Evolutionary conservation across 2,888 invertebrate genomes (phyloP).

Genomic region (Listrodromus nycthemerus): DNA sequence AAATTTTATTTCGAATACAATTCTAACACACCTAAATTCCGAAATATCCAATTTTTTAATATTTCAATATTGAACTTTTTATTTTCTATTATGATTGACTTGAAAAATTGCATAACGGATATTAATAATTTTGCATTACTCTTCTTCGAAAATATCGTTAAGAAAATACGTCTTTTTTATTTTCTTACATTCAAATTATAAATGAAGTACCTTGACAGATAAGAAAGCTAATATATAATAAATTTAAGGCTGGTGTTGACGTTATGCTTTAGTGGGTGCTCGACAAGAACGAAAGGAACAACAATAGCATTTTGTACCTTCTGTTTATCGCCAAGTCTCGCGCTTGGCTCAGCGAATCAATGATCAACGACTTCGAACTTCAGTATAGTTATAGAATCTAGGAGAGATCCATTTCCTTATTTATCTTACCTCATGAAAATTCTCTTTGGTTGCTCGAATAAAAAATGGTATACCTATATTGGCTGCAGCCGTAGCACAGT

Average conservation of each 20-base stretch:
- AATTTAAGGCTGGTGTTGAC: too few species aligned
- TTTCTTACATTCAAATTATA: too few species aligned
- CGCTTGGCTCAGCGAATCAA: background rate
- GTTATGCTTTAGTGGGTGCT: too few species aligned
- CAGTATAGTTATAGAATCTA: constrained; percentile 4
- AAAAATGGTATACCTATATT: constrained; percentile 11
- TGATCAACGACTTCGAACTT: constrained; percentile 1
- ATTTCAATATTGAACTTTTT: too few species aligned
- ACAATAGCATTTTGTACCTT: background rate
- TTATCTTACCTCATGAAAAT: constrained; percentile 48
- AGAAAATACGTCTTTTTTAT: background rate
- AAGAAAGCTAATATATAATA: too few species aligned
- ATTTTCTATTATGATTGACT: background rate
- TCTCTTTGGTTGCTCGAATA: constrained; percentile 31
- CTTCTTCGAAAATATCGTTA: background rate
- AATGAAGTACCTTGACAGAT: too few species aligned
- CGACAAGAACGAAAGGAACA: background rate
- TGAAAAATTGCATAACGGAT: background rate
- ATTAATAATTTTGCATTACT: background rate
- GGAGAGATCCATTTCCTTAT: constrained; percentile 24
- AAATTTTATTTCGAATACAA: too few species aligned
- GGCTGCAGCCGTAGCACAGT: constrained; percentile 7
- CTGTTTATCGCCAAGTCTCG: background rate
- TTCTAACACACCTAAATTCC: too few species aligned
- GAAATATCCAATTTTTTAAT: background rate